Evolutionary conservation across 2,888 invertebrate species (phyloP), one percentile per base, ranked within the genome.

Genomic region (Linyphia triangularis): DNA sequence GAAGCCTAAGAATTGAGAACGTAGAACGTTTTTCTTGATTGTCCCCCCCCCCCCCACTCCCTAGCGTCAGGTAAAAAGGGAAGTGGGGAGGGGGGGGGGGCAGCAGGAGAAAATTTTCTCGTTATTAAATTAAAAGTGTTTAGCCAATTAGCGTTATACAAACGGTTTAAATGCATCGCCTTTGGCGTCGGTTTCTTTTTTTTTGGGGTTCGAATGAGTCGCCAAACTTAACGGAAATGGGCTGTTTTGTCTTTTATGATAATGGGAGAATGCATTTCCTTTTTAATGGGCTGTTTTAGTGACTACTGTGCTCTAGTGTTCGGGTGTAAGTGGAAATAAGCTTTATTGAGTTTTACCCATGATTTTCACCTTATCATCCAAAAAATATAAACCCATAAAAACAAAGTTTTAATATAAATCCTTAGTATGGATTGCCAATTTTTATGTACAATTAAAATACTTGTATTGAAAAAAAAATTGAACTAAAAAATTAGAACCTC

Each of bases 91-190:
- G 4, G 10, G 26, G 7, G 28, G 33, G 40, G 70, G 59, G 10
- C 40, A 40, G 28, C 16, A 51, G 65, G 57, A 59, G 65, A 59
- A 65, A 88, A 83, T 82, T 83, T 83, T 70, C 83, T 81, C 82
- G 82, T 88, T 83, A 83, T 88, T 88, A 88, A 88, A 88, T 88
- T 88, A 88, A 88, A 88, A 88, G 86, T 88, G 65, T 82, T 88
- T 82, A 88, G 81, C 86, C 86, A 88, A 88, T 88, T 88, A 88
- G 69, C 75, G 81, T 69, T 73, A 69, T 69, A 88, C 81, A 81
- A 88, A 81, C 75, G 75, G 28, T 88, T 81, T 65, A 75, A 88
- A 73, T 59, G 72, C 67, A 69, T 75, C 70, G 73, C 75, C 67
- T 57, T 65, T 69, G 69, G 77, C 40, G 67, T 70, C 69, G 28